A percentile compares a stretch with the other conserved stretches of the same genome.
Evolutionary conservation across 1,140 invertebrate genomes (phyloP).

Genomic region (Diabrotica virgifera): DNA sequence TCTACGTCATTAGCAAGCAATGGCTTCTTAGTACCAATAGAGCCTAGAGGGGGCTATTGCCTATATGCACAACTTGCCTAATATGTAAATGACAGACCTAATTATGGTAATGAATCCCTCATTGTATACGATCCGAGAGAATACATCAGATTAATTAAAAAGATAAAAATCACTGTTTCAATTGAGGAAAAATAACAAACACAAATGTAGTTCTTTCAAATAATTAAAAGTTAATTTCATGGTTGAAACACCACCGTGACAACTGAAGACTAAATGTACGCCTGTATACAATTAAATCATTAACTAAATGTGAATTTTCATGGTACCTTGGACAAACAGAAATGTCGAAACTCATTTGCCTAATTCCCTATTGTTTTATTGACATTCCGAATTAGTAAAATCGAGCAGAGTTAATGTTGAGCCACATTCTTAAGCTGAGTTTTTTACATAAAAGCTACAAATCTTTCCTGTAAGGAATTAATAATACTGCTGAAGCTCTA

Average conservation of each 20-base stretch:
- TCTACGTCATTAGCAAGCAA: too few species aligned
- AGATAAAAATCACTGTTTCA: constrained; percentile 7
- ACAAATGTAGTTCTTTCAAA: constrained; percentile 15
- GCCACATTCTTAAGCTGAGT: background rate
- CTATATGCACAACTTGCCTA: background rate
- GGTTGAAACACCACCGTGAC: constrained; percentile 19
- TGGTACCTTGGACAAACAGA: constrained; percentile 6
- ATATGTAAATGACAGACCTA: background rate
- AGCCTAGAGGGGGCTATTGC: too few species aligned
- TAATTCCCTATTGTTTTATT: constrained; percentile 18
- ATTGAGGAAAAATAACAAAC: constrained; percentile 4
- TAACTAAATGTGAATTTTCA: constrained; percentile 27
- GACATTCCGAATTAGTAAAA: constrained; percentile 13
- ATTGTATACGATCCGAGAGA: constrained; percentile 5
- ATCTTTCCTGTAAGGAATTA: background rate
- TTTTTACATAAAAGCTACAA: background rate
- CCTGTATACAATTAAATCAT: constrained; percentile 26
- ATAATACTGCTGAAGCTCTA: too few species aligned
- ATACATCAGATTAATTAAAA: constrained; percentile 7
- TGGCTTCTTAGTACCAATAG: too few species aligned
- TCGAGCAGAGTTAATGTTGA: background rate
- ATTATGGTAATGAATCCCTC: constrained; percentile 9
- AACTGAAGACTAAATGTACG: constrained; percentile 15
- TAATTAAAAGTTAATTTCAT: constrained; percentile 35
- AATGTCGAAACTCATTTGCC: constrained; percentile 20